Evolutionary conservation across 92 coral and sea anemone genomes (phyloP), one percentile per base, ranked within the genome.

Genomic region (Diadumene lineata): DNA sequence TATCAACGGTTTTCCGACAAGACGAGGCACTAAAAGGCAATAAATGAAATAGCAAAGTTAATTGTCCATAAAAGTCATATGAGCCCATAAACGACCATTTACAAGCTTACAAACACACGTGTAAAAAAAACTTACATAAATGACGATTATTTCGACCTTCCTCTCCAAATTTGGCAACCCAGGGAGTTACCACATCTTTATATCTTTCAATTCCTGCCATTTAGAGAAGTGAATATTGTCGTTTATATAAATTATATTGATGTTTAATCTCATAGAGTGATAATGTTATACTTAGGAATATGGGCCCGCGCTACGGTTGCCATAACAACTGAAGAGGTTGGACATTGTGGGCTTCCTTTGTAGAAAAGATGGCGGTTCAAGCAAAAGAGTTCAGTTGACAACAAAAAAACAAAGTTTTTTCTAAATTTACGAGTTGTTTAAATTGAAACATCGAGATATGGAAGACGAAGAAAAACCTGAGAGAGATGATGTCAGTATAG

Each of bases 311-410:
- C 46, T 21, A 66, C 55, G 66, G 50, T 72, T 32, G 46, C 64
- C 77, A 72, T 72, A 56, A 61, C 77, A 72, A 72, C 77, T 10
- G 19, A 62, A 11, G 68, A 21, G 60, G 38, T 31, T 50, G 2
- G 28, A 27, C 78, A 43, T 57, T 13, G 56, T 32, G 79, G 79
- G 70, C 0, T 74, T 43, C 79, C 70, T 74, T 60, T 60, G 78
- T 67, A 58, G 81, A 70, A 75, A 90, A 90, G 81, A 90, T 87
- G 96, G 96, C 92, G 96, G 96, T 84, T 85, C 70, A 87, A 87
- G 66, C 32, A 10, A 55, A 28, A 56, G 25, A 1, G 32, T 72
- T 72, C 38, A 6, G 51, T 43, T 57, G 23, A 43, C 31, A 19
- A 22, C 58, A 34, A 74, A 56, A 44, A 27, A 33, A 24, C 33